A percentile compares a stretch with the other conserved stretches of the same genome.
Evolutionary conservation across 2,797 vertebrate genomes (phyloP).

Genomic region (Hoplostethus atlanticus): DNA sequence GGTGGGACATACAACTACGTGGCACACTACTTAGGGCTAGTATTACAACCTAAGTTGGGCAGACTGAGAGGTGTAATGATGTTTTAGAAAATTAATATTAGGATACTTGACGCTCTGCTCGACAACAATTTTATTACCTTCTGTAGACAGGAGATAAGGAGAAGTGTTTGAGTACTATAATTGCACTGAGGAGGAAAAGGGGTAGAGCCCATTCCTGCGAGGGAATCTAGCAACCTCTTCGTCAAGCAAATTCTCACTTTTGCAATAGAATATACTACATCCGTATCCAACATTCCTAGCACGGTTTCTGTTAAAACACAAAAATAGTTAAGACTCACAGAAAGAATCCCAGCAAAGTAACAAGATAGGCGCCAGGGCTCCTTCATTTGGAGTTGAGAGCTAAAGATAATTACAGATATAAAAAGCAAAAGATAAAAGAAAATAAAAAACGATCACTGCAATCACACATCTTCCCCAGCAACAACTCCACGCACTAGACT

Average conservation of each 20-base stretch:
- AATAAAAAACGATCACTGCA: slow-evolving; percentile 45
- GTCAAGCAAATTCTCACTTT: slow-evolving; percentile 51
- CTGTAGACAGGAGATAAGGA: slow-evolving; percentile 54
- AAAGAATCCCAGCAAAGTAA: slow-evolving; percentile 58
- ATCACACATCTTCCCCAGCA: slow-evolving; percentile 56
- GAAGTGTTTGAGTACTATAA: slow-evolving; percentile 45
- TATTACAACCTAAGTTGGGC: slow-evolving; percentile 37
- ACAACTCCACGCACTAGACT: slow-evolving; percentile 57
- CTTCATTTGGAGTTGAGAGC: slow-evolving; percentile 48
- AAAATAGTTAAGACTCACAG: slow-evolving; percentile 71
- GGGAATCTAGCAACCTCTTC: slow-evolving; percentile 46
- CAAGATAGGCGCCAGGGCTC: slow-evolving; percentile 40
- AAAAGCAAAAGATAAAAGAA: slow-evolving; percentile 45
- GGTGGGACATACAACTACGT: slow-evolving; percentile 45
- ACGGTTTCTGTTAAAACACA: slow-evolving; percentile 80
- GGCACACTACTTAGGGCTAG: slow-evolving; percentile 47
- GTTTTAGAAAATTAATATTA: slow-evolving; percentile 30
- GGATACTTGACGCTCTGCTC: slow-evolving; percentile 32
- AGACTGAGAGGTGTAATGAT: slow-evolving; percentile 28
- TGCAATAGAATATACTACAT: slow-evolving; percentile 69
- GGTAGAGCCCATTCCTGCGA: slow-evolving; percentile 45
- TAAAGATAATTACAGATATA: slow-evolving; percentile 40
- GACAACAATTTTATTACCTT: slow-evolving; percentile 47
- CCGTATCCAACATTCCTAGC: slow-evolving; percentile 75
- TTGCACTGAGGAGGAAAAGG: slow-evolving; percentile 41